Conservation (phyloP, 2,797 vertebrate species). For the Sebastes trivittatus region DNA sequence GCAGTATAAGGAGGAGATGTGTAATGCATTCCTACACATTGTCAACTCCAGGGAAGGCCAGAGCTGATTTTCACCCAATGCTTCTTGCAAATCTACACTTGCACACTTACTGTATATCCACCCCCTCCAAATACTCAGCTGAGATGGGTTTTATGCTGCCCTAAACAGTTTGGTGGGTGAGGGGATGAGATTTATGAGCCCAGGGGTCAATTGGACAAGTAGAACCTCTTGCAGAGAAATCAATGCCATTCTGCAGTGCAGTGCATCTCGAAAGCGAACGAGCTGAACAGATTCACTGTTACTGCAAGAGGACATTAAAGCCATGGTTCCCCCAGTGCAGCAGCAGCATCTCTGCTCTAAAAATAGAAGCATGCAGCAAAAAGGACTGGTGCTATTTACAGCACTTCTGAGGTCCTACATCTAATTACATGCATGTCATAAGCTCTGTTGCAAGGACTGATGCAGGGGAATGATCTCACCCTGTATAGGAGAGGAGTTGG, state of each 20-base stretch:
- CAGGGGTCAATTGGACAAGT: constrained; percentile 34
- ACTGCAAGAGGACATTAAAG: constrained; percentile 71
- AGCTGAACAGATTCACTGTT: constrained; percentile 69
- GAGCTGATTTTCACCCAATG: constrained; percentile 9
- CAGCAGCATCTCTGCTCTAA: constrained; percentile 81
- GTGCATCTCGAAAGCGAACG: constrained; percentile 53
- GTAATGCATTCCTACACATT: constrained; percentile 62
- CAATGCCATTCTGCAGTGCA: constrained; percentile 65
- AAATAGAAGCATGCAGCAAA: constrained; percentile 86
- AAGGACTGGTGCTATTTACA: constrained; percentile 82
- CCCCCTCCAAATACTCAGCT: constrained; percentile 1
- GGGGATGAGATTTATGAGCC: constrained; percentile 45
- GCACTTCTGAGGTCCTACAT: constrained; percentile 60
- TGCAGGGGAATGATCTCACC: constrained; percentile 13
- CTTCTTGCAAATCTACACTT: not conserved
- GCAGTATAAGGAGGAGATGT: constrained; percentile 45
- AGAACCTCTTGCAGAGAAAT: constrained; percentile 33
- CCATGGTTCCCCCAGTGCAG: constrained; percentile 77
- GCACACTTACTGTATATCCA: constrained; percentile 14
- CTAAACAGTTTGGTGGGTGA: constrained; percentile 14
- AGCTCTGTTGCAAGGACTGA: not conserved
- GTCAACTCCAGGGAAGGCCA: constrained; percentile 34
- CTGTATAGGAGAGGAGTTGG: constrained; percentile 4
- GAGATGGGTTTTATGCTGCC: not conserved
- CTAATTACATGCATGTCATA: constrained; percentile 46